Conservation (phyloP, 2,888 invertebrate species). For the Noctuana brunneofusca region DNA sequence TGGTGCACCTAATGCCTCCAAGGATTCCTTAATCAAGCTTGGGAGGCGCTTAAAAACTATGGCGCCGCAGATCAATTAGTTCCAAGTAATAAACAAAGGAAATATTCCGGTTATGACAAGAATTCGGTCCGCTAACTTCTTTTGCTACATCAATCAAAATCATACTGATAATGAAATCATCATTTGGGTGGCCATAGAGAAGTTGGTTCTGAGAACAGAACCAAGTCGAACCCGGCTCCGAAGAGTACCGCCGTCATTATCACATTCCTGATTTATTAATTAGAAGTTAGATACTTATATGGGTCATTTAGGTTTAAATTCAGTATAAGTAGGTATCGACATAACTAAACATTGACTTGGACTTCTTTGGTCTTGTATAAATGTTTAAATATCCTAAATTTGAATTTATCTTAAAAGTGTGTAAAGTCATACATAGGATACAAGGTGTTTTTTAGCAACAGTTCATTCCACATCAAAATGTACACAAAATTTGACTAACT, state of each 20-base stretch:
- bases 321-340: conserved; percentile 22
- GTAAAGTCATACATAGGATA: no score
- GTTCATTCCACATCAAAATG: no score
- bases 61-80: conserved; percentile 79
- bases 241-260: conserved; percentile 71
- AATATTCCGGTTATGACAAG: conserved; percentile 74
- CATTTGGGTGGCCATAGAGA: conserved; percentile 83
- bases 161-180: conserved; percentile 83
- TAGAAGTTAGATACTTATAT: conserved; percentile 57
- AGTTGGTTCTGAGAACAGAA: conserved; percentile 67
- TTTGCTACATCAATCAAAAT: conserved; percentile 81
- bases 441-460: no score
- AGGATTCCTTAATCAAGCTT: conserved; percentile 46
- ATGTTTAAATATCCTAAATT: background rate
- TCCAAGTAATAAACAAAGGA: conserved; percentile 79
- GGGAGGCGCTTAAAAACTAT: conserved; percentile 65
- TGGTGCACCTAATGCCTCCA: conserved; percentile 14
- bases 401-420: no score
- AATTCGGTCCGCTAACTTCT: conserved; percentile 76
- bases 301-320: conserved; percentile 27
- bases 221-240: conserved; percentile 55
- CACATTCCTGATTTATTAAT: conserved; percentile 82
- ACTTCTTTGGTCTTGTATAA: conserved; percentile 4
- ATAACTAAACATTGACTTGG: conserved; percentile 12
- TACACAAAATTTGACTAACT: no score